Percentiles rank a stretch among this genome's conserved stretches.
Conservation (phyloP, 2,113 vertebrate species). For the Condylura cristata region DNA sequence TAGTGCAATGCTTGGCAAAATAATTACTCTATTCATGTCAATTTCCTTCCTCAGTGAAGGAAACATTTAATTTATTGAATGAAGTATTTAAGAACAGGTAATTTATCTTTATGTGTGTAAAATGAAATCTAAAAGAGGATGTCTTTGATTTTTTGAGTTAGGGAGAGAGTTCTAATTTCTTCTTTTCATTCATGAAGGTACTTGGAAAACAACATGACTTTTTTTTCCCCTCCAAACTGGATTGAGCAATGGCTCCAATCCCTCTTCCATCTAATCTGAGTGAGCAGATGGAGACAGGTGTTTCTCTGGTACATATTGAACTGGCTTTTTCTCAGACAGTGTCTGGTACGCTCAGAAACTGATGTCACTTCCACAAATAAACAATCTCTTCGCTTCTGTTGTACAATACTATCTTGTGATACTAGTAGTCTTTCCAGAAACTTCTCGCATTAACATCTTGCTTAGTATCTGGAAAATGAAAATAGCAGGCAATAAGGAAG, state of each 20-base stretch:
- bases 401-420: neutral
- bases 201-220: neutral
- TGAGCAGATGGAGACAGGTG: constrained; percentile 60
- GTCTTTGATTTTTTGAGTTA: neutral
- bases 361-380: constrained; percentile 75
- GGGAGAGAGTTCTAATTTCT: neutral
- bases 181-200: neutral
- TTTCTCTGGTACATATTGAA: constrained; percentile 50
- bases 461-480: neutral
- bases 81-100: neutral
- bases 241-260: constrained; percentile 31
- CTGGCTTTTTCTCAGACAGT: constrained; percentile 67
- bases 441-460: neutral
- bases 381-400: constrained; percentile 12
- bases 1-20: neutral
- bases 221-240: neutral
- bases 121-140: neutral
- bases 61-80: neutral
- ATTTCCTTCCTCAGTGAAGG: neutral
- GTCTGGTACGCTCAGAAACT: constrained; percentile 59
- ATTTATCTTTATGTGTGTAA: neutral
- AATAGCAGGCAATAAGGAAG: neutral
- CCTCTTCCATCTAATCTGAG: neutral
- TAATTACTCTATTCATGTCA: neutral
- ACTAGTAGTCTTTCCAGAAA: neutral